Base-by-base conservation (phyloP, 2,113 vertebrate species). In the Megaceryle torquata region DNA sequence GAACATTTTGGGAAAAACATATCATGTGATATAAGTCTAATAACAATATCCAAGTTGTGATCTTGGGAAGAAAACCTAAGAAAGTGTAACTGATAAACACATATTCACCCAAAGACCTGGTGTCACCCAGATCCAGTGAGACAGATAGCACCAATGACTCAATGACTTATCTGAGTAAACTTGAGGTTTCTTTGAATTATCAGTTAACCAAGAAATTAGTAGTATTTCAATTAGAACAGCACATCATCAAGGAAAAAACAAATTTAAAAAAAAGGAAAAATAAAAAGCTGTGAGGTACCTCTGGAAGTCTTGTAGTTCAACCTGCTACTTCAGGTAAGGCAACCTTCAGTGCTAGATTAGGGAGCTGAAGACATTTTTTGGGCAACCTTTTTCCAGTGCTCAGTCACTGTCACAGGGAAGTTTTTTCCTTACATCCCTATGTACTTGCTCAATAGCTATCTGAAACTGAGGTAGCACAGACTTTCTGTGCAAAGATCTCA, bases 401-500 rank as follows among this genome's bases (percentile, higher is more conserved):
- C 37, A 37, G 0, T 31, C n/a, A 6, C 7, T 79, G 65, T 43
- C n/a, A 46, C 28, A 37, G 6, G 5, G n/a, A 64, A 16, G 13
- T 13, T 41, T 89, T 78, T 60, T 28, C 28, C 82, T 35, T 51
- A 15, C 21, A 19, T 46, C 13, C 50, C 13, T 35, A 4, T 31
- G 25, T 43, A 7, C 21, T 28, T 77, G 33, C 74, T 57, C 15
- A n/a, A 4, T 5, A 18, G 26, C 11, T 24, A 1, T 50, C 35
- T 69, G 29, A 24, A 39, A 0, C 0, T 76, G 50, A 54, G 9
- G 22, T 8, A 61, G 12, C 44, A 20, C 5, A 7, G 21, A 9
- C 6, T 70, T 65, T 29, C 33, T 51, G 14, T 9, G 28, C 10
- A 25, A 39, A 57, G 33, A 31, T 37, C 72, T 68, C 22, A 37